These are phyloP conservation scores for Amblyjoppa proteus DNA, from an alignment of 2,888 invertebrate genomes.

Conservation along the genomic window DNA sequence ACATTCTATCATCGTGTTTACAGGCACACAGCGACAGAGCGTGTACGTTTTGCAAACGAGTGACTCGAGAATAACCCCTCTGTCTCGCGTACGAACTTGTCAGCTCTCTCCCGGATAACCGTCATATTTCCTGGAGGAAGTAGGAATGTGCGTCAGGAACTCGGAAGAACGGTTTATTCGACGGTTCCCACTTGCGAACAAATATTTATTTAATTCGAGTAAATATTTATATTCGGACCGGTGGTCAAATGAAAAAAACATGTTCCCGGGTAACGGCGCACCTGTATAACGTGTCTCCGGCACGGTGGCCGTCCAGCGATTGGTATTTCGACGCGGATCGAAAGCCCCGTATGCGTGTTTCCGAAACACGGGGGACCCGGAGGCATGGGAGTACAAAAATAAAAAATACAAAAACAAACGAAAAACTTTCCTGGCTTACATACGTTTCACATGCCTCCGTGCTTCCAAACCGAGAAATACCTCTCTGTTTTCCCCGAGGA, in stretches of 20 bases:
- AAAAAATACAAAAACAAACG: not conserved
- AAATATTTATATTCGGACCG: not conserved
- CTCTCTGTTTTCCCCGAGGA: constrained; percentile 35
- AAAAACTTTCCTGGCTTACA: constrained; percentile 44
- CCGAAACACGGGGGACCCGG: not conserved
- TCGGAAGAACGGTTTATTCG: not conserved
- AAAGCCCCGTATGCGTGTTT: constrained; percentile 53
- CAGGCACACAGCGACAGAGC: too few species aligned
- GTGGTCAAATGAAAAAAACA: not conserved
- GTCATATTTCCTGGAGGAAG: not conserved
- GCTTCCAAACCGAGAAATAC: constrained; percentile 56
- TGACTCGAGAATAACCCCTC: too few species aligned
- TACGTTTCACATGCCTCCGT: constrained; percentile 56
- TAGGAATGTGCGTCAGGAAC: not conserved
- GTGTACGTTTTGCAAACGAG: too few species aligned
- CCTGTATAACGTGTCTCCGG: not conserved
- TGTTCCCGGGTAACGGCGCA: too few species aligned
- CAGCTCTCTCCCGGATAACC: not conserved
- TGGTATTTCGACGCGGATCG: constrained; percentile 41
- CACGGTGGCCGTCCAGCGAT: not conserved
- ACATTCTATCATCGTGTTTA: too few species aligned
- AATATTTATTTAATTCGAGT: not conserved
- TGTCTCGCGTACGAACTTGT: too few species aligned
- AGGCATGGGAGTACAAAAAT: constrained; percentile 22
- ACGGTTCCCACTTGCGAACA: not conserved